Base-by-base conservation (phyloP, 2,888 invertebrate genomes). In the Lapara coniferarum region DNA sequence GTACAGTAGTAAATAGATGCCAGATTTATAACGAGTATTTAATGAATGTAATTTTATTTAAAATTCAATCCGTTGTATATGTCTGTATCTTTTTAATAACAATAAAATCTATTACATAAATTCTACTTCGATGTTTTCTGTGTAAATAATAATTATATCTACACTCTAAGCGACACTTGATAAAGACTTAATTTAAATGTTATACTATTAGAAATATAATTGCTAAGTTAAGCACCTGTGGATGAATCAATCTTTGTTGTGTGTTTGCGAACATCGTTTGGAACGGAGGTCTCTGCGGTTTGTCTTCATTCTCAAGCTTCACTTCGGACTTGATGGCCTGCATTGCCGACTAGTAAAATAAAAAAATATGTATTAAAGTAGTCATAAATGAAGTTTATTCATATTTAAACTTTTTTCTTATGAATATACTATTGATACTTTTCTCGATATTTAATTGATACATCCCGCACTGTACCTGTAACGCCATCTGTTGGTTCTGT, bases 251-350 rank as follows among this genome's bases (percentile, higher is more conserved):
- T 6, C 82, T 74, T 68, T 83, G 85, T 49, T 84, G 85, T 19
- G 84, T 74, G 66, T 80, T 82, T 13, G 81, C 73, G 66, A 83
- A 83, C 79, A 82, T 80, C 71, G 78, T 80, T 68, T 80, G 71
- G 71, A 82, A 83, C 69, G 81, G 78, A 19, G 80, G 75, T 69
- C 82, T 71, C 57, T 80, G 83, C 8, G 79, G 85, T 71, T 91
- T 90, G 10, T 91, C 92, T 0, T 90, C 91, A 5, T 79, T 75
- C 71, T 93, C 93, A 14, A 89, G 72, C 72, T 93, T 93, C 74
- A 92, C 88, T 71, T 93, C 93, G 0, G 90, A 84, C 76, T 92
- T 93, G 67, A 92, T 91, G 0, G 86, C 86, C 77, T 91, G 90
- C 86, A 92, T 90, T 68, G 91, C 88, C 16, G 85, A 82, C 89